These are phyloP conservation scores for Lytechinus variegatus DNA, from an alignment of 35 echinoderm and acorn worm species.

Conservation along the genomic window DNA sequence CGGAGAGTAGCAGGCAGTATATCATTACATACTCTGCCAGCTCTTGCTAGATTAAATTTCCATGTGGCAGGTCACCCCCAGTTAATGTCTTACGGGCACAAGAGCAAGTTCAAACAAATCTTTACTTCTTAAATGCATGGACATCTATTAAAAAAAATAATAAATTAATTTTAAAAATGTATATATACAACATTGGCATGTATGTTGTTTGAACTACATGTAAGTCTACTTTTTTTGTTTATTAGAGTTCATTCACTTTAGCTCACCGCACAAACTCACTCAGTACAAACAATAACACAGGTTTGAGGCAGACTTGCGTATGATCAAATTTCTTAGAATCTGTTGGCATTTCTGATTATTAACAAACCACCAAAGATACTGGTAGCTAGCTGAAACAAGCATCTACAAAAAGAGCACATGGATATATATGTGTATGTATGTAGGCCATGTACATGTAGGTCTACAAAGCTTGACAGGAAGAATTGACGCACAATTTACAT, in stretches of 20 bases:
- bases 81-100: background rate
- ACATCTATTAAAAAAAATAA: background rate
- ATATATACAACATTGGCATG: background rate
- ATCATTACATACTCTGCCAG: conserved; percentile 16
- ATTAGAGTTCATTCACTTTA: background rate
- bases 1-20: background rate
- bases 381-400: background rate
- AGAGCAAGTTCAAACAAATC: background rate
- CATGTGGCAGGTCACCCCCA: background rate
- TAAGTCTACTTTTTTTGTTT: background rate
- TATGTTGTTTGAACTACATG: background rate
- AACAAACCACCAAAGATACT: background rate
- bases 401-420: background rate
- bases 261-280: background rate
- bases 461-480: background rate
- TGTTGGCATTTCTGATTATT: background rate
- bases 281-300: background rate
- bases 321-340: background rate
- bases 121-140: background rate
- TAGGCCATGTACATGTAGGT: no score
- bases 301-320: background rate
- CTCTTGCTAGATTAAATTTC: conserved; percentile 32
- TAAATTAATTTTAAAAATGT: background rate
- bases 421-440: background rate
- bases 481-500: background rate